Evolutionary conservation across 2,113 vertebrate species (phyloP).

Genomic region (Trichechus manatus): DNA sequence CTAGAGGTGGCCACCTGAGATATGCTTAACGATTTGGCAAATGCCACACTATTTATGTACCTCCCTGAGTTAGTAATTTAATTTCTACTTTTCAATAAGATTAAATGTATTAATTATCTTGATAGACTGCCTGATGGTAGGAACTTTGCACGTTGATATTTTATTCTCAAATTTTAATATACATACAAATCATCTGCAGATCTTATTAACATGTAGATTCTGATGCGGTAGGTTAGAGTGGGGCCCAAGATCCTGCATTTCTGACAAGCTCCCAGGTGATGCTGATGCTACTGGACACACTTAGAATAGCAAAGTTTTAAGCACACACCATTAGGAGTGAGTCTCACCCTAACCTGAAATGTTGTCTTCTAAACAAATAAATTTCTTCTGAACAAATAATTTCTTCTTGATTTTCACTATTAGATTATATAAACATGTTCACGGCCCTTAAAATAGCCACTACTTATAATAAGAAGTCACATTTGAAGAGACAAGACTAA

Average conservation of each 20-base stretch:
- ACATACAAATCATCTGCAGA: not conserved
- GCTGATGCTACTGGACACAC: too few species aligned
- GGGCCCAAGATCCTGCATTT: not conserved
- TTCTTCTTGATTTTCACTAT: slow-evolving; percentile 12
- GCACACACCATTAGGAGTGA: not conserved
- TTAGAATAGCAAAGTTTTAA: not conserved
- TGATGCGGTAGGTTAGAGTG: not conserved
- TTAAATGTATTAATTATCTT: not conserved
- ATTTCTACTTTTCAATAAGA: not conserved
- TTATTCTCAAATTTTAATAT: not conserved
- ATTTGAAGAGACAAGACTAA: not conserved
- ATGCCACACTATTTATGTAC: not conserved
- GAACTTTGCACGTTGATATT: not conserved
- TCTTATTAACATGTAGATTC: not conserved
- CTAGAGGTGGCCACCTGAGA: not conserved
- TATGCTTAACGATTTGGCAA: not conserved
- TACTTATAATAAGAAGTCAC: not conserved
- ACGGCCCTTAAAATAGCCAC: not conserved
- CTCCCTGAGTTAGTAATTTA: not conserved
- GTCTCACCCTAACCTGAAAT: not conserved
- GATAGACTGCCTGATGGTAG: not conserved
- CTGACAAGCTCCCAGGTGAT: not conserved
- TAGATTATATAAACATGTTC: not conserved
- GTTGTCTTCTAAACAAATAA: not conserved
- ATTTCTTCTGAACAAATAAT: not conserved